These are phyloP conservation scores for Resseliella maxima DNA, from an alignment of 2,888 invertebrate genomes.

Conservation along the genomic window DNA sequence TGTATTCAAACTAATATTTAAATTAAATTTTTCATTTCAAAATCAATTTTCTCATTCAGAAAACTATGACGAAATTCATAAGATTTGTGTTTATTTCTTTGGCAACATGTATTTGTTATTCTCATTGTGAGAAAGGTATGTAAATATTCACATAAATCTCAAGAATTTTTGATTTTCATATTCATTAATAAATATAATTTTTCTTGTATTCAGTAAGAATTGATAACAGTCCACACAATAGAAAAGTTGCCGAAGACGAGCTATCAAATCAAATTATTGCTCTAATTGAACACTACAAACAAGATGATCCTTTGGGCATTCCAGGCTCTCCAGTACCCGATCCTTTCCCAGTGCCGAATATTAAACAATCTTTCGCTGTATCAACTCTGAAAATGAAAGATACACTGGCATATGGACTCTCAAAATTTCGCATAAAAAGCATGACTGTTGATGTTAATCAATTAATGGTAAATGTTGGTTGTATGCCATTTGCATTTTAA, in stretches of 20 bases:
- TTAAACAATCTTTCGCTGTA: constrained; percentile 77
- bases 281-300: constrained; percentile 82
- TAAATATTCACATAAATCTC: no score
- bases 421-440: constrained; percentile 80
- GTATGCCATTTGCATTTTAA: no score
- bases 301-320: constrained; percentile 82
- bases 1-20: background rate
- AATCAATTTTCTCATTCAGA: no score
- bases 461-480: constrained; percentile 78
- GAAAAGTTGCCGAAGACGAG: constrained; percentile 72
- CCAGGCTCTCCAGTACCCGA: constrained; percentile 84
- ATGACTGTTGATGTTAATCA: constrained; percentile 78
- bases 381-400: constrained; percentile 78
- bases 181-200: no score
- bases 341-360: constrained; percentile 82
- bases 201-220: constrained; percentile 2
- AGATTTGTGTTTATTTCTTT: no score
- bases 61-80: background rate
- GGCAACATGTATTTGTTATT: no score
- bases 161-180: no score
- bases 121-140: no score
- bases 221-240: constrained; percentile 61
- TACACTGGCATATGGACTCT: constrained; percentile 79
- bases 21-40: no score
- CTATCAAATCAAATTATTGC: constrained; percentile 78